A percentile compares a stretch with the other conserved stretches of the same genome.
phyloP scores from a whole-genome alignment of 2,113 vertebrate genomes.

The Rhynchomys soricoides region DNA sequence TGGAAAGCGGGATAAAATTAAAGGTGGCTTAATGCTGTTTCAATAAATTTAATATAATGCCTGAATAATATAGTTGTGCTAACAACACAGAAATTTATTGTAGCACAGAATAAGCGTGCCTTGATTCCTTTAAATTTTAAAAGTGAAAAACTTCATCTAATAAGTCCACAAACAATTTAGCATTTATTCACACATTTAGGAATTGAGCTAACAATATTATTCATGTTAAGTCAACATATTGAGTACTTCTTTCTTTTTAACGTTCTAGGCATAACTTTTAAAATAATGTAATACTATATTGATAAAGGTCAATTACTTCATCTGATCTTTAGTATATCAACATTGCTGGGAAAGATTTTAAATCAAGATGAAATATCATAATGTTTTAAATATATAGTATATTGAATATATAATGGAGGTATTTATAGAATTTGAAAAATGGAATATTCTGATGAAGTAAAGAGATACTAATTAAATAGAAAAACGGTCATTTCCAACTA shows the following conservation, averaged over 20 bases:
- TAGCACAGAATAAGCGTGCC: not conserved
- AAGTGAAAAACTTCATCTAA: not conserved
- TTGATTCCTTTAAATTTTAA: conserved; percentile 54
- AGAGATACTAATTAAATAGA: not conserved
- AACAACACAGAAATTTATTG: conserved; percentile 56
- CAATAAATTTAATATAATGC: conserved; percentile 36
- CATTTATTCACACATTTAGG: conserved; percentile 36
- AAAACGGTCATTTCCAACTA: not conserved
- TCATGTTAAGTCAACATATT: not conserved
- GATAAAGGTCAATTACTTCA: not conserved
- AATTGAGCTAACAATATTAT: not conserved
- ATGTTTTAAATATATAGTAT: not conserved
- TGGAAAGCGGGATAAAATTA: conserved; percentile 61
- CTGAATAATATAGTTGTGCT: conserved; percentile 16
- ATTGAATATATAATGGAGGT: not conserved
- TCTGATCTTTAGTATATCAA: conserved; percentile 48
- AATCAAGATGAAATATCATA: not conserved
- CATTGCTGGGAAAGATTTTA: not conserved
- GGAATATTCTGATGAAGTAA: not conserved
- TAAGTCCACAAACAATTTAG: not conserved
- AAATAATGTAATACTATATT: not conserved
- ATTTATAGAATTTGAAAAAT: not conserved
- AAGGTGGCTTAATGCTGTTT: conserved; percentile 17
- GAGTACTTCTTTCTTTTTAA: not conserved
- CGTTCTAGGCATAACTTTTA: not conserved